phyloP scores from a whole-genome alignment of 1,140 invertebrate genomes.

The Bombus sylvicola region DNA sequence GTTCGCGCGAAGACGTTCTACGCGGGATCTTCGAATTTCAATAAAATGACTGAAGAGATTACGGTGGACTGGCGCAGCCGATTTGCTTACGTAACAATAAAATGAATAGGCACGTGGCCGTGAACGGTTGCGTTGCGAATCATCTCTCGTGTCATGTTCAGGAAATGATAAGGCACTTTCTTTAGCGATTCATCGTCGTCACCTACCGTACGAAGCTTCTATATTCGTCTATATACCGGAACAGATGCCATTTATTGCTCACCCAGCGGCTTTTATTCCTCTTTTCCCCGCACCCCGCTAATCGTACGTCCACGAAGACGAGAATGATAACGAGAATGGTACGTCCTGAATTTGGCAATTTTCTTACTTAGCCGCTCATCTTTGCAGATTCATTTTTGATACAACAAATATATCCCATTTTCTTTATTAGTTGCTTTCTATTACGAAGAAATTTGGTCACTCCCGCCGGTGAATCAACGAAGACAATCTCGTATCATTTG shows the following conservation, averaged over 20 bases:
- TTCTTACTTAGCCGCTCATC: too few species aligned
- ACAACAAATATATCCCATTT: too few species aligned
- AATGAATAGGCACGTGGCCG: conserved; percentile 19
- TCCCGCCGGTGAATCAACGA: background rate
- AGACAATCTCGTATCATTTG: background rate
- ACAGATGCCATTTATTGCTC: background rate
- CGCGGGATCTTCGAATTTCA: background rate
- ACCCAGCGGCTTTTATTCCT: background rate
- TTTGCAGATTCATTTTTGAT: too few species aligned
- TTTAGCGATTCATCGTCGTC: conserved; percentile 19
- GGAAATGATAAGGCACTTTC: conserved; percentile 22
- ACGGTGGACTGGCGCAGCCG: too few species aligned
- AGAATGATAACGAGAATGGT: background rate
- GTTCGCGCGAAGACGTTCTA: too few species aligned
- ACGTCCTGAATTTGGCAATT: too few species aligned
- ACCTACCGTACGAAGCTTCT: conserved; percentile 7
- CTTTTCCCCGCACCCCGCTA: background rate
- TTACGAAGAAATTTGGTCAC: background rate
- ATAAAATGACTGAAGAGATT: background rate
- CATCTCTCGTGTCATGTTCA: conserved; percentile 34
- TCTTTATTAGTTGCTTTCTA: too few species aligned
- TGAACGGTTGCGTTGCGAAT: background rate
- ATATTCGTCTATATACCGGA: background rate
- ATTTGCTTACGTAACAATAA: conserved; percentile 1
- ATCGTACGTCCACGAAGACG: background rate